A percentile compares a stretch with the other conserved stretches of the same genome.
These are phyloP conservation scores for Cheiracanthium punctorium DNA, from an alignment of 2,888 invertebrate genomes.

Conservation along the genomic window DNA sequence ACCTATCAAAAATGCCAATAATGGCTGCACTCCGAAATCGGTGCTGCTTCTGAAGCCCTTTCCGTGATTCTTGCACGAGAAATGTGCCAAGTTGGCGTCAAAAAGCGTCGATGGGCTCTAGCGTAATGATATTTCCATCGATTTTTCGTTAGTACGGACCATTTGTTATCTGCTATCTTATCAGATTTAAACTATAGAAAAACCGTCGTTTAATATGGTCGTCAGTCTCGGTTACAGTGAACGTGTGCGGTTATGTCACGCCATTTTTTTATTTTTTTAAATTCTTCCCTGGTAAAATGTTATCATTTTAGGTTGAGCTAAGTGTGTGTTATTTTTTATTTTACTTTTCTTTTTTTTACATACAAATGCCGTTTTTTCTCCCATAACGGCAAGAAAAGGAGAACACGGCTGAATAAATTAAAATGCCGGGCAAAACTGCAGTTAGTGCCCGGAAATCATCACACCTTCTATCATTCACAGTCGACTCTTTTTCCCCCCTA, in stretches of 20 bases:
- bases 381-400: neutral
- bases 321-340: conserved; percentile 26
- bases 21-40: conserved; percentile 19
- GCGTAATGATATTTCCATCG: conserved; percentile 65
- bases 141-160: conserved; percentile 69
- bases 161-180: conserved; percentile 70
- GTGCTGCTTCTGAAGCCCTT: neutral
- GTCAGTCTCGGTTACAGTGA: conserved; percentile 55
- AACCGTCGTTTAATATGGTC: conserved; percentile 69
- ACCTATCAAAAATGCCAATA: conserved; percentile 57
- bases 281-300: neutral
- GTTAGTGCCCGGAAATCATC: conserved; percentile 60
- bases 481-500: conserved; percentile 42
- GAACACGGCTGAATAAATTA: conserved; percentile 56
- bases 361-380: conserved; percentile 34
- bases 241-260: conserved; percentile 46
- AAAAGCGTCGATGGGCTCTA: conserved; percentile 29
- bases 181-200: conserved; percentile 70
- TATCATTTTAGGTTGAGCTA: conserved; percentile 17
- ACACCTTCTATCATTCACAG: conserved; percentile 42
- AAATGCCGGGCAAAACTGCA: conserved; percentile 50
- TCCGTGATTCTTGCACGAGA: neutral
- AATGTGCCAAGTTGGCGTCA: conserved; percentile 13
- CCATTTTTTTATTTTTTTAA: conserved; percentile 4
- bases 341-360: neutral